Evolutionary conservation across 2,797 vertebrate genomes (phyloP), one percentile per base, ranked within the genome.

Genomic region (Sebastiscus albofasciatus): DNA sequence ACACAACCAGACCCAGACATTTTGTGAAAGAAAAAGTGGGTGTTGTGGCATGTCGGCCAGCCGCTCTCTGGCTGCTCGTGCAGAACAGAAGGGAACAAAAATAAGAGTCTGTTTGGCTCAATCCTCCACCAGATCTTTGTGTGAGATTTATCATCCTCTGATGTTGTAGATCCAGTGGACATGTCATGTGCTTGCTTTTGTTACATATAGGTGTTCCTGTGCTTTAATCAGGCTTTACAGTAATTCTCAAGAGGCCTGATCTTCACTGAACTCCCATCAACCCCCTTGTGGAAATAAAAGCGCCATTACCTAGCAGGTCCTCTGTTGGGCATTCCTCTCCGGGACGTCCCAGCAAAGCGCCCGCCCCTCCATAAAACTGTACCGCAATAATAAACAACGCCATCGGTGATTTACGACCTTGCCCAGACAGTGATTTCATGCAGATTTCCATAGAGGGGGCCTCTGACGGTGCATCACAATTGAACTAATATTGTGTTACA

Each of bases 371-470:
- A 92, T 94, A 93, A 94, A 95, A 91, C 84, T 88, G 87, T 90
- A 90, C 82, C 75, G 84, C 86, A 90, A 94, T 90, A 92, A 95
- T 94, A 95, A 96, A 96, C 95, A 94, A 92, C 74, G 65, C 85
- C 81, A 72, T 31, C 8, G 84, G 84, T 95, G 96, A 96, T 96
- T 96, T 96, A 96, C 87, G 79, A 90, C 89, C 79, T 76, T 86
- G 89, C 93, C 95, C 94, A 96, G 96, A 96, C 96, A 95, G 93
- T 91, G 91, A 96, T 96, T 96, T 96, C 96, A 96, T 95, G 96
- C 95, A 92, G 95, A 95, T 96, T 96, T 94, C 90, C 94, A 93
- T 82, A 81, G 90, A 87, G 88, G 91, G 90, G 92, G 90, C 90
- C 94, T 91, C 91, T 93, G 83, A 92, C 90, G 87, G 90, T 90